Conservation (phyloP, 2,888 invertebrate genomes). For the Scaptomyza cyrtandrae region DNA sequence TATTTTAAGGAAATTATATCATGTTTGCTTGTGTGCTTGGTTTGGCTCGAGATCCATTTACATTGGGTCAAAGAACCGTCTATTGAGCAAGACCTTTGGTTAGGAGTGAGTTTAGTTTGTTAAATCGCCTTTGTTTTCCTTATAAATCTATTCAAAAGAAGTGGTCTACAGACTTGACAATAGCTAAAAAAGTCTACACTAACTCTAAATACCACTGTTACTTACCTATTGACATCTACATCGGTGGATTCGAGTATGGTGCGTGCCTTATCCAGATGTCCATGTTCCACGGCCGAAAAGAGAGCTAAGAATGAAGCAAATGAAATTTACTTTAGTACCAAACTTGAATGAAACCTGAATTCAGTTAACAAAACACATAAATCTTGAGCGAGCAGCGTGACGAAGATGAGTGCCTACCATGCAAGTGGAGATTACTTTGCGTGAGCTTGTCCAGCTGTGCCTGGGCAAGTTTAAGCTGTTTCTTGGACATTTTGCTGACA, state of each 20-base stretch:
- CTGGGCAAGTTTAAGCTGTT: conserved; percentile 89
- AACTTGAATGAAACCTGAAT: neutral
- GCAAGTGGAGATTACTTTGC: conserved; percentile 92
- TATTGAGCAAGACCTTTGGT: too few relatives aligned
- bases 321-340: neutral
- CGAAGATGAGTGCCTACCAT: conserved; percentile 87
- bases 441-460: conserved; percentile 90
- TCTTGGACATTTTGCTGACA: conserved; percentile 86
- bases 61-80: too few relatives aligned
- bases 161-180: too few relatives aligned
- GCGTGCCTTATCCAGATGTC: conserved; percentile 95
- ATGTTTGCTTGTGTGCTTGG: too few relatives aligned
- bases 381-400: conserved; percentile 5
- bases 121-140: too few relatives aligned
- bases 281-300: conserved; percentile 97
- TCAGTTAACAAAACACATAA: too few relatives aligned
- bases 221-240: conserved; percentile 96
- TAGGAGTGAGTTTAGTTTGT: too few relatives aligned
- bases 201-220: neutral
- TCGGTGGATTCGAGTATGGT: conserved; percentile 96
- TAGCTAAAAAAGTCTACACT: too few relatives aligned
- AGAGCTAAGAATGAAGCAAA: conserved; percentile 88
- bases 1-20: too few relatives aligned
- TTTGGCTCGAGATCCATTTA: too few relatives aligned
- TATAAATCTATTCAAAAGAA: too few relatives aligned